These are phyloP conservation scores for Atractosteus spatula DNA, from an alignment of 2,113 vertebrate species.

Conservation along the genomic window DNA sequence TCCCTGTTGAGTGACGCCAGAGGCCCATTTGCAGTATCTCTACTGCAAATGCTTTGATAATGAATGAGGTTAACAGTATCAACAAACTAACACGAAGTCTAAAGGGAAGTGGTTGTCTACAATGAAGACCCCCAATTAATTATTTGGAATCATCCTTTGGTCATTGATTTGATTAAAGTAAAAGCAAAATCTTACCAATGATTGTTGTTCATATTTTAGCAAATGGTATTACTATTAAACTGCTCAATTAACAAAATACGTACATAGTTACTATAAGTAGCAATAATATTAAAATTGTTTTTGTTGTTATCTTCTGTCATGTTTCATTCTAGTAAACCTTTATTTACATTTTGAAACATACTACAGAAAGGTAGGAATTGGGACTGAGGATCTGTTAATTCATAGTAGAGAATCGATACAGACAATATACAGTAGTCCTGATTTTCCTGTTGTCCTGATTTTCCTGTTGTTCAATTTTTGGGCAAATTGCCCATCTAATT, in stretches of 20 bases:
- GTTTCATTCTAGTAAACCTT: not conserved
- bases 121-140: not conserved
- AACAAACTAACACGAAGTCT: conserved; percentile 6
- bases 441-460: too few relatives aligned
- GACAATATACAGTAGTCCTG: too few relatives aligned
- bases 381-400: too few relatives aligned
- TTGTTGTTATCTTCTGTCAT: not conserved
- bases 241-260: not conserved
- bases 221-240: not conserved
- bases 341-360: not conserved
- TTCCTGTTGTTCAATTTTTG: too few relatives aligned
- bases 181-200: not conserved
- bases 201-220: too few relatives aligned
- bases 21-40: too few relatives aligned
- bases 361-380: too few relatives aligned
- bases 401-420: too few relatives aligned
- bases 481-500: too few relatives aligned
- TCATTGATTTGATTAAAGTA: not conserved
- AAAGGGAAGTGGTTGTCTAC: not conserved
- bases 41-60: too few relatives aligned
- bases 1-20: too few relatives aligned
- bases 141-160: conserved; percentile 9
- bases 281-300: not conserved
- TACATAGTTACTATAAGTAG: not conserved
- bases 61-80: not conserved